Evolutionary conservation across 2,888 invertebrate species (phyloP), one percentile per base, ranked within the genome.

Genomic region (Acronicta psi): DNA sequence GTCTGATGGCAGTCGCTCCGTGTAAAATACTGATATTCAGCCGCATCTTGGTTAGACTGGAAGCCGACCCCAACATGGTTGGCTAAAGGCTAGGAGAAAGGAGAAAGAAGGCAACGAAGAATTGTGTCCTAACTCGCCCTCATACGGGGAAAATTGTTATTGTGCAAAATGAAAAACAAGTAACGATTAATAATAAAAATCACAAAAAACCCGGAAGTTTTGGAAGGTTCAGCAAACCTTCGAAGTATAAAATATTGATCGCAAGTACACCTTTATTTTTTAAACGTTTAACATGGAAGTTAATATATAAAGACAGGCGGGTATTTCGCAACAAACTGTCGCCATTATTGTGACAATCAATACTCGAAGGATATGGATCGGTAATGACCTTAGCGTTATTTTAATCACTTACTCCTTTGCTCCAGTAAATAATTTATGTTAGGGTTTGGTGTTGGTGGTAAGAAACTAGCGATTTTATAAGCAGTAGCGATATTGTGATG

Each of bases 381-480:
- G 61, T 75, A 76, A 76, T 73, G 73, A 75, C 74, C 73, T 73
- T 60, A 29, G 52, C 54, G 82, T 81, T 80, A 82, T 81, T 85
- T 87, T 87, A 87, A 86, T 87, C 85, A 83, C 81, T 80, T 74
- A 79, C 77, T 75, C 75, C 69, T 73, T 67, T 69, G 72, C 78
- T 80, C 77, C 74, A 77, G 81, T 77, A 83, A 81, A 83, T 82
- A 78, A 80, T 78, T 84, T 82, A 84, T 76, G 43, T 36, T 56
- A 16, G 40, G 44, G 36, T 14, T 37, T 20, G 65, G 54, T 62
- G 5, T 7, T 42, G 61, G 59, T 41, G 3, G 7, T 7, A 13
- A 51, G 50, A 41, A 18, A 0, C 0, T 0, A 13, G 54, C 55
- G 43, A n/a, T 16, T 0, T 40, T 0, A 37, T 50, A 13, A 45